phyloP scores from a whole-genome alignment of 2,113 vertebrate species.

The Notechis scutatus region DNA sequence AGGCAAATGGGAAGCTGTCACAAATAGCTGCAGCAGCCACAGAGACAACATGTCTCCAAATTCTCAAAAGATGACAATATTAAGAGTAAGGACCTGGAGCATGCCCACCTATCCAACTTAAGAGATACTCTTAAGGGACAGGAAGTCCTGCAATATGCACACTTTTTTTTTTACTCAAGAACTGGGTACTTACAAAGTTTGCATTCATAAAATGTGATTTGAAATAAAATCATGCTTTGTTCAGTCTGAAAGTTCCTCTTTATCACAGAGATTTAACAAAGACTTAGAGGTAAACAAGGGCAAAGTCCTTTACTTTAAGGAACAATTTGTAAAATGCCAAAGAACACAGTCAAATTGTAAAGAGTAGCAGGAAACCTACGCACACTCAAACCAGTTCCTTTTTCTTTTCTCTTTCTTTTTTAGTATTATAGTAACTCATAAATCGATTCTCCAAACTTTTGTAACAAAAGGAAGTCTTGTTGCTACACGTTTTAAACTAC shows the following conservation, averaged over 20 bases:
- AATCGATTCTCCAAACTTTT: not conserved
- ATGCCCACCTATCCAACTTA: not conserved
- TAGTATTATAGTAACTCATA: not conserved
- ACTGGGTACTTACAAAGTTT: not conserved
- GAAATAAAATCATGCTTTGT: not conserved
- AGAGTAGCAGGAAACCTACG: constrained; percentile 26
- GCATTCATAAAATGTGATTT: not conserved
- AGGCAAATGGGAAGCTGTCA: not conserved
- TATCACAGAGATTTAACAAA: constrained; percentile 34
- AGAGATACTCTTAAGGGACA: not conserved
- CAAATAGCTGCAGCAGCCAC: not conserved
- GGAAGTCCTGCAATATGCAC: not conserved
- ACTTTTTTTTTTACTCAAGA: not conserved
- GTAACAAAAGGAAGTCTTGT: not conserved
- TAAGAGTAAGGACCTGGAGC: not conserved
- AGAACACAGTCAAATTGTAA: constrained; percentile 12
- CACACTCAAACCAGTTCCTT: not conserved
- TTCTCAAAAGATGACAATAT: not conserved
- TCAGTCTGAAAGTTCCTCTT: constrained; percentile 57
- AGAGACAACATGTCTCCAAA: not conserved
- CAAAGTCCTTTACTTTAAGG: constrained; percentile 56
- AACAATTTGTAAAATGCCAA: constrained; percentile 54
- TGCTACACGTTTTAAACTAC: not conserved
- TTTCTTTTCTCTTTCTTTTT: not conserved
- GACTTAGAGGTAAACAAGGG: constrained; percentile 48